Base-by-base conservation (phyloP, 2,888 invertebrate species). In the Polymixis lichenea region DNA sequence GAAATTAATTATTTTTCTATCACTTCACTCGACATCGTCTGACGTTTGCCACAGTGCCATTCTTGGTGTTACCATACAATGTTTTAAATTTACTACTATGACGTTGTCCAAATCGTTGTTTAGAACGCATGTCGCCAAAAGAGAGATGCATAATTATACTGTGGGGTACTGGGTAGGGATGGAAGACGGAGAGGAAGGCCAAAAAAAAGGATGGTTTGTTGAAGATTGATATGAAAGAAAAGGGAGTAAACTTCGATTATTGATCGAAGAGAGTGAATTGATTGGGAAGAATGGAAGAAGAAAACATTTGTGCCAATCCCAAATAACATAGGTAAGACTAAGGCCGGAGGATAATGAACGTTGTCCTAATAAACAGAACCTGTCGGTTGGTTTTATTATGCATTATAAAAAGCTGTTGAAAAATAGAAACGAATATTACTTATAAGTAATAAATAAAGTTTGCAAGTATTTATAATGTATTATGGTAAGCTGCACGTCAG, bases 1-100 rank as follows among this genome's bases (percentile, higher is more conserved):
- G 91, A 95, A 94, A 93, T 94, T 94, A 95, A 94, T 95, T 94
- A 94, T 94, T 95, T 95, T 96, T 93, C 90, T 93, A 94, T 92
- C 93, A 95, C 91, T 94, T 92, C 93, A 95, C 91, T 94, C 93
- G 92, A 95, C 93, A 93, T 91, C 89, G 89, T 88, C 92, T 95
- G 95, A 95, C 95, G 93, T 95, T 93, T 95, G 94, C 94, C 94
- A 95, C 94, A 93, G 92, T 92, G 90, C 91, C 91, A 91, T 89
- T 87, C 80, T 86, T 77, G 56, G 88, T 89, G 89, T 89, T 92
- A 87, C 92, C 82, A 89, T 74, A 25, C 13, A n/a, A 7, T 11
- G 38, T 25, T 43, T 71, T n/a, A 51, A 58, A 75, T 46, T 71
- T 77, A 72, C 46, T 80, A 75, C 78, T 68, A 80, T 17, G 28